phyloP scores from a whole-genome alignment of 2,888 invertebrate species.

The Pterostichus madidus region DNA sequence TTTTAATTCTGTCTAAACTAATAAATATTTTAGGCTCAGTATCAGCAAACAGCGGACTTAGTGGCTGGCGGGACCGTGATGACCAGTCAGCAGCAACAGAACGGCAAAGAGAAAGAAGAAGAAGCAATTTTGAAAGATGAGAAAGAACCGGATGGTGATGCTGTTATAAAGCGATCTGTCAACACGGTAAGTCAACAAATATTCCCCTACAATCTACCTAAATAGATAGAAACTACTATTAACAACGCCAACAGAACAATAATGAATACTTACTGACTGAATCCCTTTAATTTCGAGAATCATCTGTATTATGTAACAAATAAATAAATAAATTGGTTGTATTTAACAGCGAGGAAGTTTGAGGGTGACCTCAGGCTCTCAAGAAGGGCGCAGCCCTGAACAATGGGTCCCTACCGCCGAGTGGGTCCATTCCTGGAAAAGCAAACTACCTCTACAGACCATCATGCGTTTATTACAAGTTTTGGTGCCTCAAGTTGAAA shows the following conservation, averaged over 20 bases:
- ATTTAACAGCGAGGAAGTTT: constrained; percentile 81
- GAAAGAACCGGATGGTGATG: background rate
- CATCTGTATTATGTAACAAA: background rate
- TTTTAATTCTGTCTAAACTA: background rate
- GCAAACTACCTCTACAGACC: constrained; percentile 97
- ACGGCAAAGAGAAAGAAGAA: constrained; percentile 38
- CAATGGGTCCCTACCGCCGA: constrained; percentile 96
- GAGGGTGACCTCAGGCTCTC: constrained; percentile 78
- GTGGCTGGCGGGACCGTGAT: constrained; percentile 64
- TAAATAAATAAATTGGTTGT: constrained; percentile 21
- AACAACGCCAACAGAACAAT: no score
- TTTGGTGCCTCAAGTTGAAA: constrained; percentile 99
- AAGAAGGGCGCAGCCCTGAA: constrained; percentile 71
- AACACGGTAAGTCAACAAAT: constrained; percentile 72
- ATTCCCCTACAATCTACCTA: no score
- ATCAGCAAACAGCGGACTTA: constrained; percentile 71
- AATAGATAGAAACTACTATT: no score
- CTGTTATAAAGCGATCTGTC: constrained; percentile 72
- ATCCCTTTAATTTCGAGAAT: no score
- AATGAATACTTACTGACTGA: no score
- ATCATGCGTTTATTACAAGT: constrained; percentile 99
- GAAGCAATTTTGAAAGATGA: constrained; percentile 19
- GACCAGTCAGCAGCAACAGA: constrained; percentile 38
- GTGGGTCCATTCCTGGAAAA: constrained; percentile 98
- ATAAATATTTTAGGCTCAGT: constrained; percentile 49